Base-by-base conservation (phyloP, 2,888 invertebrate species). In the Augiades crinisus region DNA sequence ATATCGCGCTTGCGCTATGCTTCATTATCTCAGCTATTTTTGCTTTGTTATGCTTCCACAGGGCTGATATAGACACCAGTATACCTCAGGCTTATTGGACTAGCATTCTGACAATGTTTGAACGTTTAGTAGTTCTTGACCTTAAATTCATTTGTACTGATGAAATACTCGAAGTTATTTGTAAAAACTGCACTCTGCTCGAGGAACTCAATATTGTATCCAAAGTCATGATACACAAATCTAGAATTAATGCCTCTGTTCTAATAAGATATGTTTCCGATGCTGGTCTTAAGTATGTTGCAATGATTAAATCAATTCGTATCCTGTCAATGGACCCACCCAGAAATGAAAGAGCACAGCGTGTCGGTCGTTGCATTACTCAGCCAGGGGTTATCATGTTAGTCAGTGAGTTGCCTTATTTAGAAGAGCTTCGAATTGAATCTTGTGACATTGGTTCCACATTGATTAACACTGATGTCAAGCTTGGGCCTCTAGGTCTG, bases 121-220 rank as follows among this genome's bases (percentile, higher is more conserved):
- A 61, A 52, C 76, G 78, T 46, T 74, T 90, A 63, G 72, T 81
- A 7, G 73, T 86, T 52, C 78, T 90, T 2, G 89, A 90, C 57
- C 78, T 90, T 33, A 90, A 87, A 69, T 88, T 90, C 61, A 81
- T 89, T 58, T 90, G 90, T 59, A 89, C 90, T 14, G 89, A 90
- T 60, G 90, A 90, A 72, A 89, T 90, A 37, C 79, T 90, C 8
- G 66, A 84, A 66, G 76, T 87, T 17, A 73, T 90, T 1, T 79
- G 87, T 30, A 59, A 65, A 10, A 75, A 70, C 57, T 90, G 90
- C 60, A 77, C 65, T 27, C 61, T 81, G 27, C 75, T 90, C 1
- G 83, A 87, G 67, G 89, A 90, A 64, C 71, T 90, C 27, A 90
- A 90, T 59, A 86, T 89, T 57, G 87, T 90, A 46, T 90, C 90